A percentile compares a stretch with the other conserved stretches of the same genome.
Conservation (phyloP, 2,888 invertebrate genomes). For the Metalampra italica region DNA sequence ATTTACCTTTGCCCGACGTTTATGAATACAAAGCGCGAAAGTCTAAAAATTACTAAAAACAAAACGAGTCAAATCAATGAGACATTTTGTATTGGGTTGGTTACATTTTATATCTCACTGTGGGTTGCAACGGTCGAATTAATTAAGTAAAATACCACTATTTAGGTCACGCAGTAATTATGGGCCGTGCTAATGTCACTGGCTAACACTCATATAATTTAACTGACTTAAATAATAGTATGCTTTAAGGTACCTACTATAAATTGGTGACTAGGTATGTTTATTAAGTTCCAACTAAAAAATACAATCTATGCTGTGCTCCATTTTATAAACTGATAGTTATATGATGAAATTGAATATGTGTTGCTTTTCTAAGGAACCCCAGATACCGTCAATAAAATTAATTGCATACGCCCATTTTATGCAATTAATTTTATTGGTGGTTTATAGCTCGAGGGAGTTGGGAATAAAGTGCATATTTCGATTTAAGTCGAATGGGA, state of each 20-base stretch:
- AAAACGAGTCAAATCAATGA: too few relatives aligned
- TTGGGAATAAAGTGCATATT: constrained; percentile 16
- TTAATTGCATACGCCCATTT: neutral
- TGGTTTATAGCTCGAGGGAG: constrained; percentile 21
- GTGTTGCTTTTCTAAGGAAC: neutral
- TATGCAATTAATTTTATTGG: constrained; percentile 20
- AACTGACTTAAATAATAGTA: neutral
- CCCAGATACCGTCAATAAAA: neutral
- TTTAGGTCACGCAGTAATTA: constrained; percentile 64
- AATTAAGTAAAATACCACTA: constrained; percentile 43
- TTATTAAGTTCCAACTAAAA: too few relatives aligned
- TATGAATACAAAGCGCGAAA: too few relatives aligned
- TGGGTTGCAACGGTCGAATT: constrained; percentile 35
- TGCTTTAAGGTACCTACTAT: too few relatives aligned
- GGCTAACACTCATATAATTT: constrained; percentile 37
- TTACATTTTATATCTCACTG: too few relatives aligned
- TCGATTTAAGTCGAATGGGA: constrained; percentile 11
- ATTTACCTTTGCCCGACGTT: too few relatives aligned
- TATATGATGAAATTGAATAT: neutral
- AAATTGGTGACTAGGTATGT: too few relatives aligned
- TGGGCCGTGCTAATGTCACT: constrained; percentile 48
- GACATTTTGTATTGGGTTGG: too few relatives aligned
- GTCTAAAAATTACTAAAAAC: too few relatives aligned
- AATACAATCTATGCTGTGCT: too few relatives aligned
- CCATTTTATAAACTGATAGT: neutral